These are phyloP conservation scores for Physeter macrocephalus DNA, from an alignment of 2,113 vertebrate genomes.

Conservation along the genomic window DNA sequence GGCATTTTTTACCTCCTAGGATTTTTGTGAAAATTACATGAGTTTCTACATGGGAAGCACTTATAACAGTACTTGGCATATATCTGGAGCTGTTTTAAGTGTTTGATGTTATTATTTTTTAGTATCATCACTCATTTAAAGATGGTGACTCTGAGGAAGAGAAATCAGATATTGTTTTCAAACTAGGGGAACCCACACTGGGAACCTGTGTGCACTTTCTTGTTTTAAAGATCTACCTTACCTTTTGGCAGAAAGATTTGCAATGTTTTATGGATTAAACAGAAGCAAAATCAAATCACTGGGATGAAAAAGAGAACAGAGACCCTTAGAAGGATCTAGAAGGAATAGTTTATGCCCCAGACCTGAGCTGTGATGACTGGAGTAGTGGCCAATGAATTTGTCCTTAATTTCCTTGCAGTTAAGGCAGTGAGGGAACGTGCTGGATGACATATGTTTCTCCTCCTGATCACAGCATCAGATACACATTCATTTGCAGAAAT, in stretches of 20 bases:
- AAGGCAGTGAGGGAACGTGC: not conserved
- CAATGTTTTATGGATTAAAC: not conserved
- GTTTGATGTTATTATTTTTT: not conserved
- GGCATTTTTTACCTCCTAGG: not conserved
- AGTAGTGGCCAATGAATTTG: not conserved
- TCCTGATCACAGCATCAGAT: not conserved
- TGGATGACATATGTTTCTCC: not conserved
- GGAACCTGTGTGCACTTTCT: not conserved
- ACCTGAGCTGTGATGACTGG: not conserved
- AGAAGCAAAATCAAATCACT: not conserved
- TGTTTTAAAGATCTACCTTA: not conserved
- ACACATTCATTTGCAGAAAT: not conserved
- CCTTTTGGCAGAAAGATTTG: not conserved
- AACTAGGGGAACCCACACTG: not conserved
- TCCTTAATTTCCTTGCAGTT: not conserved
- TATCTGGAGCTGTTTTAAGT: no score
- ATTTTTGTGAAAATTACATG: not conserved
- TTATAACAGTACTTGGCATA: not conserved
- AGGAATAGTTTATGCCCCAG: not conserved
- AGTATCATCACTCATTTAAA: not conserved
- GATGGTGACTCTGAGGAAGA: not conserved
- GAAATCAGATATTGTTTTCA: not conserved
- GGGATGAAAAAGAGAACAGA: not conserved
- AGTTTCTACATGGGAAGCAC: not conserved
- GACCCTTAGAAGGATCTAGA: not conserved